Evolutionary conservation across 2,797 vertebrate species (phyloP).

Genomic region (Siniperca scherzeri): DNA sequence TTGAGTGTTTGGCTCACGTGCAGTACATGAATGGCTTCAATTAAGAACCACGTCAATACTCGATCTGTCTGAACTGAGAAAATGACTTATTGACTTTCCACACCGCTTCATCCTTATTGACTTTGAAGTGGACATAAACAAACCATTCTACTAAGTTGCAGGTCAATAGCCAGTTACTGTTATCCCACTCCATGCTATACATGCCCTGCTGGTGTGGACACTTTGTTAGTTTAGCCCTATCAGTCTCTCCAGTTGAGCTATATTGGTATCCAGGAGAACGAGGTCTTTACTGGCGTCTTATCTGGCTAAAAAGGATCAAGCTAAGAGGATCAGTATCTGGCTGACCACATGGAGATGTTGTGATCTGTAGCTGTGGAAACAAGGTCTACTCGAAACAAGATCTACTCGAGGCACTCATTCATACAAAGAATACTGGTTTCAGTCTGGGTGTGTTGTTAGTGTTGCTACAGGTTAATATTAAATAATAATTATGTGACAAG

Average conservation of each 20-base stretch:
- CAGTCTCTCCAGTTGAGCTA: slow-evolving; percentile 51
- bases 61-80: neutral
- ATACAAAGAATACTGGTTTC: slow-evolving; percentile 14
- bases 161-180: slow-evolving; percentile 35
- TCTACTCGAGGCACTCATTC: slow-evolving; percentile 8
- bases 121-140: slow-evolving; percentile 31
- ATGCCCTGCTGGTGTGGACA: slow-evolving; percentile 32
- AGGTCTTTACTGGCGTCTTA: slow-evolving; percentile 74
- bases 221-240: slow-evolving; percentile 22
- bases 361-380: slow-evolving; percentile 51
- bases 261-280: slow-evolving; percentile 66
- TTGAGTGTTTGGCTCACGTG: neutral
- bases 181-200: slow-evolving; percentile 39
- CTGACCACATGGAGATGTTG: slow-evolving; percentile 65
- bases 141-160: slow-evolving; percentile 44
- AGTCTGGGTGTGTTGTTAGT: neutral
- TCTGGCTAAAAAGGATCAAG: slow-evolving; percentile 79
- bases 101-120: neutral
- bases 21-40: neutral
- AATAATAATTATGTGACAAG: neutral
- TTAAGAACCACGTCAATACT: slow-evolving; percentile 7
- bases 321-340: slow-evolving; percentile 79
- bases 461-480: slow-evolving; percentile 6
- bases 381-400: neutral
- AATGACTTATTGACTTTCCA: neutral